phyloP scores from a whole-genome alignment of 2,113 vertebrate species.

The Cynoglossus semilaevis region DNA sequence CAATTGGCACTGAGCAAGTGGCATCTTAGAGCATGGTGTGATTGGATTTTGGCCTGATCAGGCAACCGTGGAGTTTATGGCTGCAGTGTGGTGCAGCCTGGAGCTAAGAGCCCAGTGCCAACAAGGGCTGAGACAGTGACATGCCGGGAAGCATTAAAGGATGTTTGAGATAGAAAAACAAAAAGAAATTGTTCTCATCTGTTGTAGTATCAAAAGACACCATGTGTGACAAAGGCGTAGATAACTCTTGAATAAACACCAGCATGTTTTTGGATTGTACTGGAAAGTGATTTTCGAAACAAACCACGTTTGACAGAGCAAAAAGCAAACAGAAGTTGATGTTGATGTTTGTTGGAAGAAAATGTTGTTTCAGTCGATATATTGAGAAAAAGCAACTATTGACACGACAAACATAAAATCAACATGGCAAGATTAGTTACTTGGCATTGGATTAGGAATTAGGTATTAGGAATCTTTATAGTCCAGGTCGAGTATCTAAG shows the following conservation, averaged over 20 bases:
- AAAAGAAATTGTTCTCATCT: conserved; percentile 12
- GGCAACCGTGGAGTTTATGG: conserved; percentile 44
- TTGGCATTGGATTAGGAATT: too few species aligned
- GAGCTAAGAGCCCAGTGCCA: conserved; percentile 41
- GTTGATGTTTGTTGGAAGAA: background rate
- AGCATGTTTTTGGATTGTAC: conserved; percentile 20
- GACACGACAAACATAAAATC: too few species aligned
- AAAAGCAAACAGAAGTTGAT: conserved; percentile 1
- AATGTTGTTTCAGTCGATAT: background rate
- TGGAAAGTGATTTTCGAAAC: conserved; percentile 1
- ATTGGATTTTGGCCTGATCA: conserved; percentile 42
- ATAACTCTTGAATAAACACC: conserved; percentile 24
- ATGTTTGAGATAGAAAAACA: conserved; percentile 29
- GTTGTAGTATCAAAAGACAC: conserved; percentile 11
- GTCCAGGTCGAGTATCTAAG: too few species aligned
- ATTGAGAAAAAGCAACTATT: too few species aligned
- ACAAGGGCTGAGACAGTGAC: conserved; percentile 39
- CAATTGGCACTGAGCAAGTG: conserved; percentile 23
- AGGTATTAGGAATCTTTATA: too few species aligned
- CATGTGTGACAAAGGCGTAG: conserved; percentile 25
- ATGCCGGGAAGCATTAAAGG: conserved; percentile 32
- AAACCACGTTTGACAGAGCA: background rate
- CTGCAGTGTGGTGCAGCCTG: conserved; percentile 29
- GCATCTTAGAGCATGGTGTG: conserved; percentile 15
- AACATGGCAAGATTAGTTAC: too few species aligned